These are phyloP conservation scores for Cloeon dipterum DNA, from an alignment of 2,888 invertebrate species.

Conservation along the genomic window DNA sequence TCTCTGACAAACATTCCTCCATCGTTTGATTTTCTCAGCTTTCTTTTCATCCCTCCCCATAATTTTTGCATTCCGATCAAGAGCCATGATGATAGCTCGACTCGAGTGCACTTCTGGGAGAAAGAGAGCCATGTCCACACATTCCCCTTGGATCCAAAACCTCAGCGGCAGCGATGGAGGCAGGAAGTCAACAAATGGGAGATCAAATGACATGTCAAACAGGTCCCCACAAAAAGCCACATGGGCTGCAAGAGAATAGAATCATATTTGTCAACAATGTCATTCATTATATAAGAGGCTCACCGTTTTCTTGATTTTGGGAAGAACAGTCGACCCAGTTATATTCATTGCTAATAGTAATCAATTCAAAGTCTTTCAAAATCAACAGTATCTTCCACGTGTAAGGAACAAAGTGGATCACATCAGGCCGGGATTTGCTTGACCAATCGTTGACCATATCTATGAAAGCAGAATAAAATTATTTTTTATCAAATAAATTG, in stretches of 20 bases:
- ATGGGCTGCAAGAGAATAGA: conserved; percentile 26
- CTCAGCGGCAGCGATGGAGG: conserved; percentile 73
- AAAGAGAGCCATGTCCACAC: conserved; percentile 71
- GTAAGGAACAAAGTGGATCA: conserved; percentile 88
- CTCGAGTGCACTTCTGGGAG: conserved; percentile 83
- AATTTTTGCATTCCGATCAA: conserved; percentile 74
- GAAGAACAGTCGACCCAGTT: conserved; percentile 99
- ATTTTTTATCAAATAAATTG: neutral
- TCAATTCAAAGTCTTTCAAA: conserved; percentile 84
- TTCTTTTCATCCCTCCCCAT: conserved; percentile 44
- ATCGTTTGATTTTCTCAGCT: conserved; percentile 31
- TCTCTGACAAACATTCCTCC: conserved; percentile 58
- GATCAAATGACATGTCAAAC: conserved; percentile 76
- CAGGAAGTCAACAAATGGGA: conserved; percentile 86
- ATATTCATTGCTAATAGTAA: conserved; percentile 83
- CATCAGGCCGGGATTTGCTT: conserved; percentile 76
- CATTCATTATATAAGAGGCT: conserved; percentile 7
- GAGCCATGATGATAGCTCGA: conserved; percentile 52
- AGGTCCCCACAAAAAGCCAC: conserved; percentile 85
- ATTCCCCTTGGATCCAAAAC: conserved; percentile 90
- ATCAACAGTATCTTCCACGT: conserved; percentile 83
- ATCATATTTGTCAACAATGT: neutral
- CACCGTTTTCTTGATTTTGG: conserved; percentile 79
- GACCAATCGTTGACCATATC: conserved; percentile 96
- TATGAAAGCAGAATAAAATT: conserved; percentile 10